Conservation (phyloP, 1,140 invertebrate genomes). For the Bombyx mandarina region DNA sequence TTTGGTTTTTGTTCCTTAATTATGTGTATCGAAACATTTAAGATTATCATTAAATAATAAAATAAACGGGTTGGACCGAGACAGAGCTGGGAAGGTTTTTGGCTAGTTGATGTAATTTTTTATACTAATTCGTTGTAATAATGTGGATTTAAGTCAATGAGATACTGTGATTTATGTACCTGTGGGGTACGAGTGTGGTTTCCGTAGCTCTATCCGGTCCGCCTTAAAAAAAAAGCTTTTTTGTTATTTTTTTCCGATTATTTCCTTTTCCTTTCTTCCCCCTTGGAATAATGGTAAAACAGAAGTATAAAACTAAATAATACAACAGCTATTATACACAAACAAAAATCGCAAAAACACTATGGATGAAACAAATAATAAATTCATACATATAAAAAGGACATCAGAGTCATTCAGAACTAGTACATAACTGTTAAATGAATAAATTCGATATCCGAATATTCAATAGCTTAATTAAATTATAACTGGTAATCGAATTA, state of each 20-base stretch:
- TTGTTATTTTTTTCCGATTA: background rate
- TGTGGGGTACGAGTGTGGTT: slow-evolving; percentile 49
- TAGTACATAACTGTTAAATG: too few relatives aligned
- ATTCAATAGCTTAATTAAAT: too few relatives aligned
- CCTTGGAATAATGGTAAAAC: background rate
- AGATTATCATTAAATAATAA: slow-evolving; percentile 64
- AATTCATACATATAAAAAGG: too few relatives aligned
- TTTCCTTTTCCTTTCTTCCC: slow-evolving; percentile 1
- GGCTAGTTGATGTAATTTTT: slow-evolving; percentile 62
- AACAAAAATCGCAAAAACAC: background rate
- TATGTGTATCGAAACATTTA: slow-evolving; percentile 68
- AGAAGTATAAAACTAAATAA: background rate
- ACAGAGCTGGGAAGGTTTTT: slow-evolving; percentile 42
- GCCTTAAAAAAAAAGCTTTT: slow-evolving; percentile 44
- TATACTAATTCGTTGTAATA: slow-evolving; percentile 54
- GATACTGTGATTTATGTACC: slow-evolving; percentile 67
- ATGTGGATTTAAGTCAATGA: slow-evolving; percentile 43
- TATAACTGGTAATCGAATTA: too few relatives aligned
- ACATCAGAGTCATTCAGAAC: too few relatives aligned
- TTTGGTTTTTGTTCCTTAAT: slow-evolving; percentile 73
- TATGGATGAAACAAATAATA: background rate
- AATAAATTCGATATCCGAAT: too few relatives aligned
- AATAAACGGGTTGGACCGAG: slow-evolving; percentile 50
- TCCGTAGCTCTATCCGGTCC: slow-evolving; percentile 44
- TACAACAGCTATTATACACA: background rate